Evolutionary conservation across 1,140 invertebrate genomes (phyloP), one percentile per base, ranked within the genome.

Genomic region (Tetragonula clypearis): DNA sequence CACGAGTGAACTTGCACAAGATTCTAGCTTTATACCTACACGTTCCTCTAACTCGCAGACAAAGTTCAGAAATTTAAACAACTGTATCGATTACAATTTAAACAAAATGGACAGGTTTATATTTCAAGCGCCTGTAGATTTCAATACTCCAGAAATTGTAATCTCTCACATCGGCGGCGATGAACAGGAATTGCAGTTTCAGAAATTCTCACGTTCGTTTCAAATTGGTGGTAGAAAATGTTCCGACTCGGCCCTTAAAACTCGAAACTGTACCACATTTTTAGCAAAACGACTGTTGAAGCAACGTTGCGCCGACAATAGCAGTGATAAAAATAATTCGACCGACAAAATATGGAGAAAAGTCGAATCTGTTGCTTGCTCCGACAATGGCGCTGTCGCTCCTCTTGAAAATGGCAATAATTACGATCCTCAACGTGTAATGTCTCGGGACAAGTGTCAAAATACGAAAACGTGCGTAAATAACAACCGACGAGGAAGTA

Each of bases 21-120:
- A 73, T 23, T 79, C 75, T 56, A 73, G 65, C 21, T 94, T 91
- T 71, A 80, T 92, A 77, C 92, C 93, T 15, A 92, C 94, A 30
- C 65, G 87, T 56, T 92, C 93, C 0, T 94, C 92, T 78, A 66
- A 68, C 14, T 75, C 9, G 0, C 83, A 83, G 11, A 41, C 4
- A 82, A 58, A 56, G 80, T 82, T 69, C 26, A 75, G 58, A 41
- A 82, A 65, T 0, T 35, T 21, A 19, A 79, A 75, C 23, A 15
- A 60, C 1, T 60, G 15, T 5, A 92, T 93, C 21, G 82, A 93
- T 49, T 93, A 92, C 41, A 12, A 41, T 79, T 30, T 72, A 53
- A n/a, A 76, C 68, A n/a, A 2, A 12, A 79, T 82, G 1, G 15
- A 86, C 53, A 80, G 72, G 17, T 86, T 85, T 66, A 41, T 87